A percentile compares a stretch with the other conserved stretches of the same genome.
phyloP scores from a whole-genome alignment of 2,113 vertebrate genomes.

The Colistium nudipinnis region DNA sequence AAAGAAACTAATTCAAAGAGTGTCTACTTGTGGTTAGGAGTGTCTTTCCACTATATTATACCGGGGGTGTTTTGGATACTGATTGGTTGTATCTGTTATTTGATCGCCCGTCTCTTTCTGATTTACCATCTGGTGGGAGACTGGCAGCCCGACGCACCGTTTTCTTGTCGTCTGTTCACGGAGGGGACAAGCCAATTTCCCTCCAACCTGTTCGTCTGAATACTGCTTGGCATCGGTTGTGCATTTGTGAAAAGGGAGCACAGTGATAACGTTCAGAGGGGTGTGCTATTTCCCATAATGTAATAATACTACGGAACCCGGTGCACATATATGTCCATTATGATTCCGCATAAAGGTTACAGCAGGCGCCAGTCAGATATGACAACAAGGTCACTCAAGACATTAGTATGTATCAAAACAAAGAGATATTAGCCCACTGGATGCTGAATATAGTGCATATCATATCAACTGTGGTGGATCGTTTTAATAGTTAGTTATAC shows the following conservation, averaged over 20 bases:
- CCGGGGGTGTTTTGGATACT: slow-evolving; percentile 43
- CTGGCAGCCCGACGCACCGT: slow-evolving; percentile 63
- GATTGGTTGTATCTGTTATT: slow-evolving; percentile 66
- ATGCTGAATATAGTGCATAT: too few species aligned
- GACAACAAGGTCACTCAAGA: slow-evolving; percentile 17
- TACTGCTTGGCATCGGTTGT: slow-evolving; percentile 46
- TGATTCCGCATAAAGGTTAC: background rate
- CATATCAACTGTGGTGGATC: too few species aligned
- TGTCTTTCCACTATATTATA: slow-evolving; percentile 15
- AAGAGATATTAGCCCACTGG: too few species aligned
- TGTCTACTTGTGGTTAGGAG: too few species aligned
- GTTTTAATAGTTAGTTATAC: too few species aligned
- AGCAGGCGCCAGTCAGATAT: slow-evolving; percentile 3
- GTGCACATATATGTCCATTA: background rate
- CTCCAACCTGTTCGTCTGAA: slow-evolving; percentile 69
- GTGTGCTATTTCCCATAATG: slow-evolving; percentile 26
- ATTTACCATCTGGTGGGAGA: slow-evolving; percentile 77
- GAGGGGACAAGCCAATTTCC: slow-evolving; percentile 51
- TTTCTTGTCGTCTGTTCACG: slow-evolving; percentile 65
- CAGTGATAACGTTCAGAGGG: slow-evolving; percentile 27
- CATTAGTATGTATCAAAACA: background rate
- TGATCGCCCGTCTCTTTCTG: slow-evolving; percentile 64
- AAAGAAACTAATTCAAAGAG: too few species aligned
- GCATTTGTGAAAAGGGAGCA: slow-evolving; percentile 34
- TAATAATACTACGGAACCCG: slow-evolving; percentile 14